phyloP scores from a whole-genome alignment of 35 echinoderm and acorn worm species.

The Amphiura filiformis region DNA sequence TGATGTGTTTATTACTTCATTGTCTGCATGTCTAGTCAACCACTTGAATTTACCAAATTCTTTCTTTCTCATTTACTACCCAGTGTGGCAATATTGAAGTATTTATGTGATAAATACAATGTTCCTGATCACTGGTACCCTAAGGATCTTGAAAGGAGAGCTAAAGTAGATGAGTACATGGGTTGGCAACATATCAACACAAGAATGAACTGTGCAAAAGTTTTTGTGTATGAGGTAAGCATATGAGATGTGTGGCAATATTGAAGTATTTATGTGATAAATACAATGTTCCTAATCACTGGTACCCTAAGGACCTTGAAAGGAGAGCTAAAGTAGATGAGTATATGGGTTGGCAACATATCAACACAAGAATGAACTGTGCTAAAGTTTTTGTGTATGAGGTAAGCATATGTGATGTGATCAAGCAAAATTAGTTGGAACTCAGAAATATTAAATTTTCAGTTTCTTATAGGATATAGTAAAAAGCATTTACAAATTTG shows the following conservation, averaged over 20 bases:
- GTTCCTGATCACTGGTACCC: conserved; percentile 6
- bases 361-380: conserved; percentile 51
- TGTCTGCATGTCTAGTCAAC: too few species aligned
- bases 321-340: conserved; percentile 51
- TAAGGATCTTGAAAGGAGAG: not conserved
- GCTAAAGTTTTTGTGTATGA: conserved; percentile 58
- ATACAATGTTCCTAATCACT: not conserved
- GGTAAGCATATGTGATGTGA: conserved; percentile 22
- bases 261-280: not conserved
- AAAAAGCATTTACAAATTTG: too few species aligned
- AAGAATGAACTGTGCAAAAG: conserved; percentile 45
- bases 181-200: conserved; percentile 69
- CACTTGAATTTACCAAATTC: too few species aligned
- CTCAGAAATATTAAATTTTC: too few species aligned
- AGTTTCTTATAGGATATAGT: too few species aligned
- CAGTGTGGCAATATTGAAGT: not conserved
- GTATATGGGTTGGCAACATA: conserved; percentile 64
- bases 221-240: conserved; percentile 57
- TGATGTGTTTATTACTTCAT: too few species aligned
- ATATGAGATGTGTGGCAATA: not conserved
- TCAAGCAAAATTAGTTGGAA: too few species aligned
- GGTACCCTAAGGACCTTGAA: conserved; percentile 11
- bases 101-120: not conserved
- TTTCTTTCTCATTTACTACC: too few species aligned
- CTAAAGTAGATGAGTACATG: conserved; percentile 64